Conservation (phyloP, 2,113 vertebrate species). For the Sylvilagus bachmani region DNA sequence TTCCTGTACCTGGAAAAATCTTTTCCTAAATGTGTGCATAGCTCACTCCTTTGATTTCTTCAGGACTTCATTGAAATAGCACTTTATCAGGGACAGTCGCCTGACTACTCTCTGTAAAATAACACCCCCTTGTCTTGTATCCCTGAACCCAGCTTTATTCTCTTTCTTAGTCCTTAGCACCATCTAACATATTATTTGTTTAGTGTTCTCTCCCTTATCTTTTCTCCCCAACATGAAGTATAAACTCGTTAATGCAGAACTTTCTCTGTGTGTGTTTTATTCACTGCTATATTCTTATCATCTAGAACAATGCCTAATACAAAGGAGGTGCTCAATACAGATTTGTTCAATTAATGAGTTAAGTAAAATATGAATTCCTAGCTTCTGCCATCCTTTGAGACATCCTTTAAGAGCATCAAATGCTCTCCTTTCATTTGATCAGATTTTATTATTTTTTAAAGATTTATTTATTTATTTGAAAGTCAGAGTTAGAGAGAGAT, state of each 20-base stretch:
- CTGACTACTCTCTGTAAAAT: background rate
- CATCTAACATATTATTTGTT: background rate
- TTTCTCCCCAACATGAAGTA: background rate
- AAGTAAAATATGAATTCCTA: background rate
- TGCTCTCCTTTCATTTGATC: background rate
- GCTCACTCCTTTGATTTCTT: background rate
- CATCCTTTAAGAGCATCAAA: background rate
- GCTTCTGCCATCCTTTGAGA: background rate
- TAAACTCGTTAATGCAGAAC: background rate
- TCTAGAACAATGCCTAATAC: background rate
- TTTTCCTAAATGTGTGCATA: background rate
- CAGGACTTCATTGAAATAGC: background rate
- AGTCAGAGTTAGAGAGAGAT: no score
- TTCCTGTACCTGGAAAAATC: background rate
- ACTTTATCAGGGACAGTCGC: background rate
- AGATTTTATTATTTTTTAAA: no score
- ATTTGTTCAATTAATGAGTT: constrained; percentile 4
- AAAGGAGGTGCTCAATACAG: background rate
- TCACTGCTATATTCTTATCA: background rate
- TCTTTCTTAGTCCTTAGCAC: background rate
- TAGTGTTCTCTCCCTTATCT: background rate
- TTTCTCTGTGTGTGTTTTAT: background rate
- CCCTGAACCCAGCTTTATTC: background rate
- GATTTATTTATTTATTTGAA: no score
- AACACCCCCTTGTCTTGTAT: background rate